A percentile compares a stretch with the other conserved stretches of the same genome.
These are phyloP conservation scores for Gnatocerus cornutus DNA, from an alignment of 2,888 invertebrate species.

Conservation along the genomic window DNA sequence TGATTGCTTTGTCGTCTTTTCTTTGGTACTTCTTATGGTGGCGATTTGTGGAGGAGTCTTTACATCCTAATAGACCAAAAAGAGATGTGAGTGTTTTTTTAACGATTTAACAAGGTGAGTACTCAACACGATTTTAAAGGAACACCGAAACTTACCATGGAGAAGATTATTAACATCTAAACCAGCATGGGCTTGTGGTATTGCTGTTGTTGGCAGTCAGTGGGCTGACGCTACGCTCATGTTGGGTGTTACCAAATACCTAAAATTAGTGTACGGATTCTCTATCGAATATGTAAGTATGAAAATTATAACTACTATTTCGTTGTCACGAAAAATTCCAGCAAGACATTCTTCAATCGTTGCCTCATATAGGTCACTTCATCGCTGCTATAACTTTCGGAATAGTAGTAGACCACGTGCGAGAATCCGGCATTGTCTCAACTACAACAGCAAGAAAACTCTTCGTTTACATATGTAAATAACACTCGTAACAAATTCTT, in stretches of 20 bases:
- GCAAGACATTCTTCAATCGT: conserved; percentile 74
- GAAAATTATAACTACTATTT: neutral
- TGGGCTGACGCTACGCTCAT: conserved; percentile 77
- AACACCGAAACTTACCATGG: conserved; percentile 72
- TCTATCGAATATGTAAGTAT: conserved; percentile 73
- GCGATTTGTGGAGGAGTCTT: conserved; percentile 74
- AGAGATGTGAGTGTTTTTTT: conserved; percentile 69
- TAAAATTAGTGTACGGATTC: conserved; percentile 76
- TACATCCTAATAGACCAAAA: conserved; percentile 70
- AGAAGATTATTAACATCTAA: conserved; percentile 73
- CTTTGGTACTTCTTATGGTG: conserved; percentile 75
- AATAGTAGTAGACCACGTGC: conserved; percentile 74
- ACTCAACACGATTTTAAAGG: conserved; percentile 62
- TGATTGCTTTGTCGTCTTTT: conserved; percentile 71
- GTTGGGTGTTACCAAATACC: conserved; percentile 75
- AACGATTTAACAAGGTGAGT: too few relatives aligned
- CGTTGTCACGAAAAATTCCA: conserved; percentile 56
- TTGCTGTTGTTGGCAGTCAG: conserved; percentile 76
- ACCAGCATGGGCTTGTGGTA: conserved; percentile 76
- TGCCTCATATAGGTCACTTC: conserved; percentile 76
- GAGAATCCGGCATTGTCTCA: conserved; percentile 73
- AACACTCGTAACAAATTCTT: neutral
- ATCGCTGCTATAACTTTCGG: conserved; percentile 75
- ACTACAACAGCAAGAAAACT: conserved; percentile 75
- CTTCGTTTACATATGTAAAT: conserved; percentile 74